These are phyloP conservation scores for Tadarida brasiliensis DNA, from an alignment of 2,797 vertebrate species.

Conservation along the genomic window DNA sequence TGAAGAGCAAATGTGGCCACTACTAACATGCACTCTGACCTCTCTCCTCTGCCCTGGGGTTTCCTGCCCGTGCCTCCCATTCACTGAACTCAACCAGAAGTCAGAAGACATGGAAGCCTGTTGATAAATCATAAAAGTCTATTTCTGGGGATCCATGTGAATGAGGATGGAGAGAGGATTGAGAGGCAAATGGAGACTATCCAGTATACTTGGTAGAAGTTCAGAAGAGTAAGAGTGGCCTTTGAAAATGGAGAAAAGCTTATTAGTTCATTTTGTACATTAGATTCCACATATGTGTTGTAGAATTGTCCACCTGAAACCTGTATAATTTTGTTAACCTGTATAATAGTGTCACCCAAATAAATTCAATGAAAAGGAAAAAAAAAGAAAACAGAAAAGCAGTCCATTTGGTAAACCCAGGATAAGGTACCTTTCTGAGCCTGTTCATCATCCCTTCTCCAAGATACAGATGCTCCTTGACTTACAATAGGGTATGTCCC, in stretches of 20 bases:
- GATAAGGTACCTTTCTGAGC: not conserved
- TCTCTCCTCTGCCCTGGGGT: not conserved
- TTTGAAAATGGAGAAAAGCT: conserved; percentile 9
- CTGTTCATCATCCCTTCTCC: not conserved
- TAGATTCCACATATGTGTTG: not conserved
- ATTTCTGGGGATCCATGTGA: not conserved
- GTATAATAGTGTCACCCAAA: not conserved
- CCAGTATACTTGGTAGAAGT: not conserved
- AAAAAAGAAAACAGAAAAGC: not conserved
- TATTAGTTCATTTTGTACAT: not conserved
- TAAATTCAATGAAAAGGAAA: not conserved
- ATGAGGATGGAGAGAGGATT: not conserved
- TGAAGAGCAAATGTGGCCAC: not conserved
- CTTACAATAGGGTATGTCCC: not conserved
- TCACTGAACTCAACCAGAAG: not conserved
- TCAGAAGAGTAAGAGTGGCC: not conserved
- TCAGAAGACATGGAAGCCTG: not conserved
- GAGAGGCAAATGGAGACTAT: not conserved
- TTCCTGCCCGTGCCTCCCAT: not conserved
- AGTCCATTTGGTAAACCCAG: not conserved
- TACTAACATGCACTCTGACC: not conserved
- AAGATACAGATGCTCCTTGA: not conserved
- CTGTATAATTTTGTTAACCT: not conserved
- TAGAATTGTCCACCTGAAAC: not conserved
- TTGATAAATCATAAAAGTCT: not conserved